phyloP scores from a whole-genome alignment of 2,888 invertebrate genomes.

The Leptothorax acervorum region DNA sequence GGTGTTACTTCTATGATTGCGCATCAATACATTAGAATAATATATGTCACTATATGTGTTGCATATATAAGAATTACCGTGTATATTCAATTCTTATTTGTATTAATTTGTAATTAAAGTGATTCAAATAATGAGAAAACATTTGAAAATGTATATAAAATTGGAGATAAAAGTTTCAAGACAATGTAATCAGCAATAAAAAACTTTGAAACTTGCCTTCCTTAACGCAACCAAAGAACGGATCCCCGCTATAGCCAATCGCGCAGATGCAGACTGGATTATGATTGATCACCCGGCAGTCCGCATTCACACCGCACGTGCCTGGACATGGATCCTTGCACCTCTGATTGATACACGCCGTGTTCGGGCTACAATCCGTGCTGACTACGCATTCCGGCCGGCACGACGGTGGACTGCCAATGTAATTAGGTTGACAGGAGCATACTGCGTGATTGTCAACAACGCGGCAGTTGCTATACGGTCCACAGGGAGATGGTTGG shows the following conservation, averaged over 20 bases:
- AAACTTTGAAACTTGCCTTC: conserved; percentile 88
- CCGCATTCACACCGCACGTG: conserved; percentile 93
- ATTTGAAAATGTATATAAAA: not conserved
- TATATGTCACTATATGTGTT: not conserved
- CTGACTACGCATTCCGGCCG: conserved; percentile 94
- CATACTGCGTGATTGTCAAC: conserved; percentile 92
- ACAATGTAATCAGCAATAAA: not conserved
- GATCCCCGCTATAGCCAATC: conserved; percentile 92
- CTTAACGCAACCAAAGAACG: conserved; percentile 90
- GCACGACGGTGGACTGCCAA: conserved; percentile 92
- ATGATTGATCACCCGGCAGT: conserved; percentile 94
- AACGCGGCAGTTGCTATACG: conserved; percentile 92
- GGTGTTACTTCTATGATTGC: conserved; percentile 54
- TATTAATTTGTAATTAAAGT: not conserved
- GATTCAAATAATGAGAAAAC: not conserved
- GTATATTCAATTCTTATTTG: conserved; percentile 32
- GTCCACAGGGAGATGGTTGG: conserved; percentile 92
- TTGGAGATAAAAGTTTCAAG: not conserved
- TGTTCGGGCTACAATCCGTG: conserved; percentile 93
- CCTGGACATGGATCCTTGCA: conserved; percentile 94
- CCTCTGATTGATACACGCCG: conserved; percentile 92
- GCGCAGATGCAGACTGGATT: conserved; percentile 94
- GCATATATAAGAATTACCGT: not conserved
- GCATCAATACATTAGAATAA: not conserved
- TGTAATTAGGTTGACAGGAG: conserved; percentile 92